Evolutionary conservation across 2,113 vertebrate genomes (phyloP), one percentile per base, ranked within the genome.

Genomic region (Clinocottus analis): DNA sequence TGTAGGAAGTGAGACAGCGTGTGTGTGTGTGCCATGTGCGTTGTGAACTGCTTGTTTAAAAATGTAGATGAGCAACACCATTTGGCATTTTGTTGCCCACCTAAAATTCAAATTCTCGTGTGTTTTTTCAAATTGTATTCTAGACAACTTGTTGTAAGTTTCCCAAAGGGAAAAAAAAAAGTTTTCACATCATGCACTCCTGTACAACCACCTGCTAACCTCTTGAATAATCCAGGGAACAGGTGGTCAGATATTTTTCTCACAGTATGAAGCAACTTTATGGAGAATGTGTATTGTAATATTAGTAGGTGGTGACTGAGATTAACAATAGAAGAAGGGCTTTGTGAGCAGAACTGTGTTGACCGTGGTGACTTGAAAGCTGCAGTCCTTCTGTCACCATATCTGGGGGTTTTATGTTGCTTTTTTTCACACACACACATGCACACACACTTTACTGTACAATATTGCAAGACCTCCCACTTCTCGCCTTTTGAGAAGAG

Each of bases 361-460:
- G 72, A 85, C 84, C 29, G 2, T 33, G 5, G 27, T 74, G 72
- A 90, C 90, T 80, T 77, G 55, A 87, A 83, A 85, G 83, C 85
- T 89, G 88, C 59, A 23, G 77, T 90, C 91, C 83, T 91, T 92
- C 90, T 89, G 86, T 89, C 86, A 86, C 82, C 76, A 61, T 87
- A 84, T 85, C 91, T 79, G 66, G 41, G 9, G 9, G 55, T 81
- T 69, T 85, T 82, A 86, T 78, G 43, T 88, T 91, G 86, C 86
- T 87, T 88, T 86, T 17, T 83, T 90, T 85, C n/a, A n/a, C n/a
- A n/a, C n/a, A n/a, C 65, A 79, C 14, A 41, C 63, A 62, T 72
- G 61, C 58, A 55, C 58, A 77, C 77, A 73, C 31, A 79, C 47
- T 72, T 86, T 69, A 43, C 78, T 51, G 11, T 53, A 21, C 74